phyloP scores from a whole-genome alignment of 2,888 invertebrate species.

The Lasius fuliginosus region DNA sequence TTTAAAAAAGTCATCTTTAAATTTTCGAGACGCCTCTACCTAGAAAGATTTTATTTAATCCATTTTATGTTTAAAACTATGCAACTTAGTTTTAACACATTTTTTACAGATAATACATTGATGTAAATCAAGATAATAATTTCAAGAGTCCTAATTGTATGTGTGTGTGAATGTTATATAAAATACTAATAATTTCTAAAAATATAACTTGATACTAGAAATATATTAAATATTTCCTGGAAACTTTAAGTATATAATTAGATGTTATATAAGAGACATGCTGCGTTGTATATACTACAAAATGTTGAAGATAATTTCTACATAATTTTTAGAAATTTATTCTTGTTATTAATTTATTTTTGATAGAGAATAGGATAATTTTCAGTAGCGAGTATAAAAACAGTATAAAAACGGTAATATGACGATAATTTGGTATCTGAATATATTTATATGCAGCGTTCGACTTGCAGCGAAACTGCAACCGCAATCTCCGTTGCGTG shows the following conservation, averaged over 20 bases:
- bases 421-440: neutral
- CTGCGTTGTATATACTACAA: neutral
- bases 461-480: constrained; percentile 61
- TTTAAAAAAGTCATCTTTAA: too few species aligned
- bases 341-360: neutral
- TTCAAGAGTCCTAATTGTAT: too few species aligned
- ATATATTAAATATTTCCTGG: neutral
- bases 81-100: too few species aligned
- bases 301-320: neutral
- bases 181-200: too few species aligned
- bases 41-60: too few species aligned
- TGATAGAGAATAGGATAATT: neutral
- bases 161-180: too few species aligned
- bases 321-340: neutral
- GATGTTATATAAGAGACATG: neutral
- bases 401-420: neutral
- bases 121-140: too few species aligned
- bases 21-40: too few species aligned
- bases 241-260: neutral
- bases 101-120: too few species aligned
- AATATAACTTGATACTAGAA: neutral
- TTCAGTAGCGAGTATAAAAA: neutral
- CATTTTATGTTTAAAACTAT: too few species aligned
- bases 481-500: constrained; percentile 72
- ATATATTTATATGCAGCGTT: neutral